A percentile compares a stretch with the other conserved stretches of the same genome.
phyloP scores from a whole-genome alignment of 1,140 invertebrate genomes.

The Hyphantria cunea region DNA sequence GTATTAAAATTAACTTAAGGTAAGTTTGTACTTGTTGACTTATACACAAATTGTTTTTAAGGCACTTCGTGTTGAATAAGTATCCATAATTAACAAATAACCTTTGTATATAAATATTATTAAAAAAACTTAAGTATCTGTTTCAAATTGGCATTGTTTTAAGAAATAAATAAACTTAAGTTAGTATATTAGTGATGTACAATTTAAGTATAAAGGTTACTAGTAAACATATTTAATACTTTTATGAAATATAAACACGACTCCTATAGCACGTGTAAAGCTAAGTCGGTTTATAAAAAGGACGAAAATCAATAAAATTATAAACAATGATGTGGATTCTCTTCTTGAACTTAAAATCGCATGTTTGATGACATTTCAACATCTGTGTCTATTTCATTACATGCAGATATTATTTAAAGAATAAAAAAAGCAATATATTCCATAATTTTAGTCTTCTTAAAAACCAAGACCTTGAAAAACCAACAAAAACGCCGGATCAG shows the following conservation, averaged over 20 bases:
- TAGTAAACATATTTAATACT: not conserved
- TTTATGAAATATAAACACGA: slow-evolving; percentile 16
- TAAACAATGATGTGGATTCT: slow-evolving; percentile 2
- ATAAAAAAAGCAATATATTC: no score
- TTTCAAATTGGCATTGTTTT: not conserved
- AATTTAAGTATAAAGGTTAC: no score
- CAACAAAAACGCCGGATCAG: no score
- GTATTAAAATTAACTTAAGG: slow-evolving; percentile 3
- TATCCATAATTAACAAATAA: slow-evolving; percentile 6
- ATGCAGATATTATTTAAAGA: no score
- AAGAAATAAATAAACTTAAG: no score
- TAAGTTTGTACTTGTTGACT: slow-evolving; percentile 23
- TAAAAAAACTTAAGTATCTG: slow-evolving; percentile 17
- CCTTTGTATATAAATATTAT: slow-evolving; percentile 8
- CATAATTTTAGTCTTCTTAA: no score
- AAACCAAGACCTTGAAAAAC: no score
- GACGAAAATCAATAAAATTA: not conserved
- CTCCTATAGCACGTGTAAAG: not conserved
- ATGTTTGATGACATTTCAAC: not conserved
- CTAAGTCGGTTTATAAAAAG: no score
- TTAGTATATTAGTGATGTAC: no score
- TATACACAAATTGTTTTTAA: slow-evolving; percentile 3
- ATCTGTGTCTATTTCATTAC: no score
- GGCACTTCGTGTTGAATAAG: slow-evolving; percentile 13
- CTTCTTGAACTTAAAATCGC: slow-evolving; percentile 3